A percentile compares a stretch with the other conserved stretches of the same genome.
Evolutionary conservation across 1,140 invertebrate species (phyloP).

Genomic region (Rhopalosiphum maidis): DNA sequence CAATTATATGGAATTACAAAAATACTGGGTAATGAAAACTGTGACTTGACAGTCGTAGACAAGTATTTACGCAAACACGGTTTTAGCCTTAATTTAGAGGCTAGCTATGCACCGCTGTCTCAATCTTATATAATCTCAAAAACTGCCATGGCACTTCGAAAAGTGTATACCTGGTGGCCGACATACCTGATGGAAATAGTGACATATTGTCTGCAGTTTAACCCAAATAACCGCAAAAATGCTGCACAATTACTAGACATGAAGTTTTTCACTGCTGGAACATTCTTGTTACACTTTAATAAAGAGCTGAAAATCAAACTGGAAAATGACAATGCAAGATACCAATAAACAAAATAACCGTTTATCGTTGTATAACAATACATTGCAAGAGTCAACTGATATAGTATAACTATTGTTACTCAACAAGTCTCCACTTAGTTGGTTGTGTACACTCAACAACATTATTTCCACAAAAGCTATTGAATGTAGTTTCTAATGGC

Average conservation of each 20-base stretch:
- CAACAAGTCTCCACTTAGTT: conserved; percentile 58
- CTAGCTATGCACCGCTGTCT: background rate
- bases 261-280: background rate
- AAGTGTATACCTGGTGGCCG: background rate
- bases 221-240: background rate
- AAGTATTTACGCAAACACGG: background rate
- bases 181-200: background rate
- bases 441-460: conserved; percentile 59
- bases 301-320: background rate
- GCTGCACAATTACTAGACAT: conserved; percentile 6
- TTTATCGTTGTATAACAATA: background rate
- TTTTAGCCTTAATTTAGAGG: background rate
- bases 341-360: background rate
- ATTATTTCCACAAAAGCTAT: conserved; percentile 76
- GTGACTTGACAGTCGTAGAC: background rate
- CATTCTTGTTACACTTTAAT: background rate
- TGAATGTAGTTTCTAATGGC: conserved; percentile 81
- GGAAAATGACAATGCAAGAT: background rate
- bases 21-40: background rate
- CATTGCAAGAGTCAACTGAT: background rate
- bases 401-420: conserved; percentile 13
- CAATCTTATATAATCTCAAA: background rate
- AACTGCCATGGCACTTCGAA: background rate
- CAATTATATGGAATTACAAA: conserved; percentile 15
- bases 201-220: conserved; percentile 4